Conservation (phyloP, 2,113 vertebrate genomes). For the Macrotus californicus region DNA sequence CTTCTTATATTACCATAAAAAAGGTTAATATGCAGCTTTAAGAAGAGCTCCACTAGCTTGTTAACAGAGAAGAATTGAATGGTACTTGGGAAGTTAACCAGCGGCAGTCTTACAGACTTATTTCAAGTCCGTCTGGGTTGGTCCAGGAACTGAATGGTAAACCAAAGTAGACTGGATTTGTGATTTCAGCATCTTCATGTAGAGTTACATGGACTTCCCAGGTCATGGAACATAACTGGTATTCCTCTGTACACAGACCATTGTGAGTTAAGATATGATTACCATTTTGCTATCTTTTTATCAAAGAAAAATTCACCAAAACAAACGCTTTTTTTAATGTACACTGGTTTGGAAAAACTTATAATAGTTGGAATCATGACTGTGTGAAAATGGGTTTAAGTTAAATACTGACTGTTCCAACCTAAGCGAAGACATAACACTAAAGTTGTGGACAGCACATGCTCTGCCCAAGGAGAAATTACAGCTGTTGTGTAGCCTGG, state of each 20-base stretch:
- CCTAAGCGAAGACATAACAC: neutral
- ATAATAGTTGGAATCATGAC: neutral
- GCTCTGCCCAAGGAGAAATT: neutral
- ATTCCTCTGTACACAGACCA: neutral
- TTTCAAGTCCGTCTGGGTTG: neutral
- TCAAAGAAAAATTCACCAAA: neutral
- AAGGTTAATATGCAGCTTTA: neutral
- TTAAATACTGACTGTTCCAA: neutral
- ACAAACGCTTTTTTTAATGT: neutral
- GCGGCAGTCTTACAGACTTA: neutral
- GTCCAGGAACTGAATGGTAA: neutral
- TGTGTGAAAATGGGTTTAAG: constrained; percentile 7
- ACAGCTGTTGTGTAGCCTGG: neutral
- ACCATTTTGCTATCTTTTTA: neutral
- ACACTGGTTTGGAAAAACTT: neutral
- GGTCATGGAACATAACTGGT: neutral
- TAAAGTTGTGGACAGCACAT: neutral
- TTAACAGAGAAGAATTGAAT: neutral
- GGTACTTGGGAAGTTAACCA: neutral
- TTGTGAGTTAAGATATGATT: neutral
- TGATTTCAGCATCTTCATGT: neutral
- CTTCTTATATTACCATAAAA: neutral
- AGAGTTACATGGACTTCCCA: neutral
- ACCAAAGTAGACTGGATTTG: neutral
- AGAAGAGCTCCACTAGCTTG: neutral